phyloP scores from a whole-genome alignment of 2,888 invertebrate species.

The Drosophila niveifrons region DNA sequence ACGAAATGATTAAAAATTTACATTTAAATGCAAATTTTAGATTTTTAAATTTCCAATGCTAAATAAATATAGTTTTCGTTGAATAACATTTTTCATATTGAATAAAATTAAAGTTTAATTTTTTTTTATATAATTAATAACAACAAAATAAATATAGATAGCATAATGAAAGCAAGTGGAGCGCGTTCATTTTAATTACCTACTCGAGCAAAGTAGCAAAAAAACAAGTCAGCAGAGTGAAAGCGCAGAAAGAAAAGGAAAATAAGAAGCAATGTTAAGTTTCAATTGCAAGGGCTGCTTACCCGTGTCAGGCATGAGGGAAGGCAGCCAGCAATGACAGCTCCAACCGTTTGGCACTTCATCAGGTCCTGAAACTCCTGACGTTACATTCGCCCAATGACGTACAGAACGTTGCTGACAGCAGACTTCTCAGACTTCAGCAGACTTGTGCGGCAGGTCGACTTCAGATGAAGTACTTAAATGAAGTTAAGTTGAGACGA shows the following conservation, averaged over 20 bases:
- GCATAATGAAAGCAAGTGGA: slow-evolving; percentile 52
- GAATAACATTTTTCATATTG: too few species aligned
- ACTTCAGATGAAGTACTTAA: slow-evolving; percentile 46
- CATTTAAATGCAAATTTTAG: neutral
- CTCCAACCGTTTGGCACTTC: slow-evolving; percentile 59
- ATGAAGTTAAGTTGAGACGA: slow-evolving; percentile 57
- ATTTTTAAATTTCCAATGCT: neutral
- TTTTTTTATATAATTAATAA: neutral
- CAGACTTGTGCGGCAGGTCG: slow-evolving; percentile 31
- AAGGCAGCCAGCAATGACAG: slow-evolving; percentile 39
- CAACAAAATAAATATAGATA: neutral
- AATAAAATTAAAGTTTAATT: neutral
- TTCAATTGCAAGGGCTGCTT: slow-evolving; percentile 50
- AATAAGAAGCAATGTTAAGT: slow-evolving; percentile 41
- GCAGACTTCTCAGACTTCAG: slow-evolving; percentile 46
- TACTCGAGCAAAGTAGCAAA: slow-evolving; percentile 52
- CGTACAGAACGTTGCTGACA: slow-evolving; percentile 48
- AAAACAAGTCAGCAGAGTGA: slow-evolving; percentile 40
- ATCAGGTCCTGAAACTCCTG: slow-evolving; percentile 57
- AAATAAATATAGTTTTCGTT: too few species aligned
- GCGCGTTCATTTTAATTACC: slow-evolving; percentile 59
- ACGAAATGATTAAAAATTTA: slow-evolving; percentile 17
- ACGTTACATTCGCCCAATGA: slow-evolving; percentile 50
- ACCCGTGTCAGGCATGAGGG: slow-evolving; percentile 45
- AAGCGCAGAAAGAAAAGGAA: slow-evolving; percentile 10